Conservation (phyloP, 53 echinoderm and acorn worm species). For the Hippasteria phrygiana region DNA sequence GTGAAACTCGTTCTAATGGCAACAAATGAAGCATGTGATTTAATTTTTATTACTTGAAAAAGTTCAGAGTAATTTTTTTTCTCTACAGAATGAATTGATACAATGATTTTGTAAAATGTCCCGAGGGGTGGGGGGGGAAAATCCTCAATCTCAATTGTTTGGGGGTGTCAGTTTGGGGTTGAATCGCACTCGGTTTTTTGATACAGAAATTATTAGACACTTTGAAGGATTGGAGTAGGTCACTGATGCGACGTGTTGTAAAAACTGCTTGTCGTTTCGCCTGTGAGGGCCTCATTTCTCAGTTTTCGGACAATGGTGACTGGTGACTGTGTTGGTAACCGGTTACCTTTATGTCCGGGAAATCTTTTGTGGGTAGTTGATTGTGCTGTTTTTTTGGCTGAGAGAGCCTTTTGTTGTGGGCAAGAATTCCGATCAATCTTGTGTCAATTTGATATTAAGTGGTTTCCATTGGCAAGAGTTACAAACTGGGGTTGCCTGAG, state of each 20-base stretch:
- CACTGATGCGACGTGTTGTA: conserved; percentile 3
- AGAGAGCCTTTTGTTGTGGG: conserved; percentile 7
- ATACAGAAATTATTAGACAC: conserved; percentile 35
- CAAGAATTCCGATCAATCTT: conserved; percentile 48
- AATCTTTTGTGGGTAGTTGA: background rate
- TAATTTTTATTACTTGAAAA: conserved; percentile 20
- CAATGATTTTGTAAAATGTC: background rate
- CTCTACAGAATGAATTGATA: background rate
- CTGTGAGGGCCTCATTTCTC: conserved; percentile 21
- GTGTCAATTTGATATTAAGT: conserved; percentile 37
- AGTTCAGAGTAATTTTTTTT: background rate
- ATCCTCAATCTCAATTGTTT: background rate
- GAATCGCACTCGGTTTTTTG: background rate
- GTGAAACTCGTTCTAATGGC: background rate
- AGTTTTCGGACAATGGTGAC: background rate
- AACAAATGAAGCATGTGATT: background rate
- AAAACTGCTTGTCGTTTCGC: background rate
- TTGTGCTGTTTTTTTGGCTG: background rate
- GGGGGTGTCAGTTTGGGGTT: background rate
- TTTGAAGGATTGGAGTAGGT: conserved; percentile 32
- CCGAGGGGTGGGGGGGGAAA: background rate
- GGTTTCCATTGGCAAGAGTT: conserved; percentile 12
- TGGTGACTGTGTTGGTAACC: background rate
- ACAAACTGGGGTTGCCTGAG: background rate
- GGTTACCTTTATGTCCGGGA: background rate